Conservation (phyloP, 2,888 invertebrate species). For the Oeneis ivallda region DNA sequence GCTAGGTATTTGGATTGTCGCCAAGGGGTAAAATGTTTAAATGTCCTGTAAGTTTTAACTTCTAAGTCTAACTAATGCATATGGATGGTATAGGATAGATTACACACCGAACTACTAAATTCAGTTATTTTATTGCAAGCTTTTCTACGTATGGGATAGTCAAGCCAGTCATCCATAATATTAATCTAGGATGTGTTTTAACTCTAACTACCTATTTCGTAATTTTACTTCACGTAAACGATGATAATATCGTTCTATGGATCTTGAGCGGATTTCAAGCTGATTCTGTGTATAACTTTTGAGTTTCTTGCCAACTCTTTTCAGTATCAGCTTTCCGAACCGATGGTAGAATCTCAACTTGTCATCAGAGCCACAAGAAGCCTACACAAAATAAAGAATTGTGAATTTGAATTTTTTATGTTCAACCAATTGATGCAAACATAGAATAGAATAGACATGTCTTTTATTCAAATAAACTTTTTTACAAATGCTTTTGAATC, state of each 20-base stretch:
- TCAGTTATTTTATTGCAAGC: not conserved
- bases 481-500: no score
- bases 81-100: not conserved
- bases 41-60: not conserved
- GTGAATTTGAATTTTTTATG: no score
- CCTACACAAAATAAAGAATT: no score
- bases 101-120: not conserved
- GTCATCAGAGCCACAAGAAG: no score
- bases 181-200: slow-evolving; percentile 3
- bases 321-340: no score
- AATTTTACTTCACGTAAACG: not conserved
- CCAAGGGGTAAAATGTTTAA: slow-evolving; percentile 16
- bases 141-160: not conserved
- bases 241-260: not conserved
- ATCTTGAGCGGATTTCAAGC: no score
- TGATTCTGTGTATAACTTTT: no score
- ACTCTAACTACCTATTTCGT: not conserved
- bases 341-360: no score
- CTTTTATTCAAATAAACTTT: no score
- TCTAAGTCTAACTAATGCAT: not conserved
- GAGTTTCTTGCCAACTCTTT: no score
- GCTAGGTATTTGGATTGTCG: slow-evolving; percentile 4
- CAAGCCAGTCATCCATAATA: slow-evolving; percentile 8
- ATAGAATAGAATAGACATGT: no score
- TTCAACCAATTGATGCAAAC: no score